Evolutionary conservation across 2,113 vertebrate species (phyloP), one percentile per base, ranked within the genome.

Genomic region (Xenopus tropicalis): DNA sequence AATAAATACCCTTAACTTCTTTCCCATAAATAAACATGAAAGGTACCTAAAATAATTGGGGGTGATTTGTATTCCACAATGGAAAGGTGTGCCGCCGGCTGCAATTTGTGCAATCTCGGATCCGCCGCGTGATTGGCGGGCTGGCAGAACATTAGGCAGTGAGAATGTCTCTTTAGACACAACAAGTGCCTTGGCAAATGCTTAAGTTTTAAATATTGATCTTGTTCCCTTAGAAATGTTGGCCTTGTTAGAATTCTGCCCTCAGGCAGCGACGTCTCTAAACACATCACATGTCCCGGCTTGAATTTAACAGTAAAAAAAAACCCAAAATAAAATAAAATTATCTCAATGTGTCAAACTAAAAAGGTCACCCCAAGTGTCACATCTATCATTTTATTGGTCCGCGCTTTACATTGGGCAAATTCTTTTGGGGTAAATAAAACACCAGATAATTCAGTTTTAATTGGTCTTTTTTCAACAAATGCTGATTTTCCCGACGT

Each of bases 191-290:
- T 69, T 69, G 69, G 58, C 58, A 69, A 63, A 69, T 54, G 66
- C 66, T 69, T 43, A 69, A 43, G 73, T 66, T 76, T 76, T 76
- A 76, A 76, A 76, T 76, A 76, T 76, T 76, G 73, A 76, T 76
- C 66, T 76, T 69, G 73, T 76, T 76, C 66, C 72, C 59, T 76
- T 58, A 63, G 73, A 76, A 76, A 69, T 62, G 58, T 24, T 44
- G 73, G 73, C 59, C 59, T 76, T 56, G 66, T 76, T 76, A 69
- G 54, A 69, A 76, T 69, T 76, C 73, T 69, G 44, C 73, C 73
- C 66, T 7, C 24, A 69, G 73, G 66, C 69, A 25, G 17, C 58
- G 44, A n/a, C 66, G 62, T 69, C 69, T 69, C 73, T 68, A 76
- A 76, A 76, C 66, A 76, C 66, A 69, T 69, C 73, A 44, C 58